Conservation (phyloP, 2,113 vertebrate genomes). For the Pleuronectes platessa region DNA sequence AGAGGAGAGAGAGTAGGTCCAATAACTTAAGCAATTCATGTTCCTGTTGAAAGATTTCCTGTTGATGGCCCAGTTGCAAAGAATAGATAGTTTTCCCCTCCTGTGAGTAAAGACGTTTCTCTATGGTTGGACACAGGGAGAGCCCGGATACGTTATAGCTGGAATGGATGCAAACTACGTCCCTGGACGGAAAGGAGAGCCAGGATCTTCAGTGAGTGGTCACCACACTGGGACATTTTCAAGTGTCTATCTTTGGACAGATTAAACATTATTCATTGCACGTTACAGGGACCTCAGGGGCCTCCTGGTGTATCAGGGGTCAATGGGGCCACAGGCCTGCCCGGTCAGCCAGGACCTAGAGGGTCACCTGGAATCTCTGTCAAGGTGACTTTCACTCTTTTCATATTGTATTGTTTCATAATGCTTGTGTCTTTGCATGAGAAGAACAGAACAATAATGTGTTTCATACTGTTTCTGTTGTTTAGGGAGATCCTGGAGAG, state of each 20-base stretch:
- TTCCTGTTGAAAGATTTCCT: background rate
- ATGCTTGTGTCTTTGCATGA: too few relatives aligned
- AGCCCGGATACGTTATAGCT: slow-evolving; percentile 88
- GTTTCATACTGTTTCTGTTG: slow-evolving; percentile 44
- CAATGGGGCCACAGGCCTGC: slow-evolving; percentile 78
- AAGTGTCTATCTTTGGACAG: background rate
- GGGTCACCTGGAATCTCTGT: slow-evolving; percentile 84
- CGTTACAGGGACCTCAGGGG: slow-evolving; percentile 79
- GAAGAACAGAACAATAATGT: background rate
- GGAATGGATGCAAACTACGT: slow-evolving; percentile 81
- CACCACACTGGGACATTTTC: background rate
- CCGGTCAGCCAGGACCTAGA: slow-evolving; percentile 77
- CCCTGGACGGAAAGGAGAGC: slow-evolving; percentile 86
- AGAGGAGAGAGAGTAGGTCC: slow-evolving; percentile 90
- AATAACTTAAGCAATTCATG: background rate
- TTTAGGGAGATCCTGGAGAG: slow-evolving; percentile 87
- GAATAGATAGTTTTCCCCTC: background rate
- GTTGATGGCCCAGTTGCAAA: background rate
- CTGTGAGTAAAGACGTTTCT: background rate
- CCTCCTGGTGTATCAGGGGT: slow-evolving; percentile 69
- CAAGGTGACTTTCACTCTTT: slow-evolving; percentile 79
- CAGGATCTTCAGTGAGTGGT: slow-evolving; percentile 85
- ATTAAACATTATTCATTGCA: background rate
- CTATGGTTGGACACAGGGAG: slow-evolving; percentile 79
- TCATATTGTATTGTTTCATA: too few relatives aligned